Base-by-base conservation (phyloP, 2,797 vertebrate species). In the Choloepus didactylus region DNA sequence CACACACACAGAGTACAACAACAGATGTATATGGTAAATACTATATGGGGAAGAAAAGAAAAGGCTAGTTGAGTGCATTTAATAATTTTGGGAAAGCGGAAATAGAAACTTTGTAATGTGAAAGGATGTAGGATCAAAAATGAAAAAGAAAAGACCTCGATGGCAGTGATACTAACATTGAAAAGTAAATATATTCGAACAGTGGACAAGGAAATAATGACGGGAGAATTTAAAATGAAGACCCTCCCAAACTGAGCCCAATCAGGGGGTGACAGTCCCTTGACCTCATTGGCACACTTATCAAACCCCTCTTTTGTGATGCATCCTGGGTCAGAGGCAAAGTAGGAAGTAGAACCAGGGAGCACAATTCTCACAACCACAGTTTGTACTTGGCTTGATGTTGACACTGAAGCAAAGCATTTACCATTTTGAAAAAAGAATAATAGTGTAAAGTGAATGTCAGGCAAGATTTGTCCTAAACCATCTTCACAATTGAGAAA, bases 91-190 rank as follows among this genome's bases (percentile, higher is more conserved):
- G 29, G 35, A 67, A 90, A 83, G 29, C 9, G 90, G 31, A 69
- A 76, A 81, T 60, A 62, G 69, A 8, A 41, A 9, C 31, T 41
- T 87, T 89, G 87, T 88, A 72, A 49, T 59, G 10, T 35, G 35
- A 86, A 92, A 94, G 49, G 15, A 81, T 89, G 73, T 66, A 92
- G 10, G 25, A 49, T 91, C 25, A 87, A 35, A 95, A 79, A 29
- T 2, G 54, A 88, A 75, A 87, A 90, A 67, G 27, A 70, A 62
- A 51, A 86, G 73, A 21, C n/a, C 14, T 60, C 66, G 41, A 41
- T 25, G 18, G 15, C 25, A 72, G 54, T 70, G 69, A 25, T 62
- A 70, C 75, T 87, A 69, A 19, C 51, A 49, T 15, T 64, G 77
- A 27, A 89, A 82, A 92, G n/a, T 23, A 92, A 83, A 75, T 10